Percentiles rank a stretch among this genome's conserved stretches.
Conservation (phyloP, 2,888 invertebrate genomes). For the Hemithea aestivaria region DNA sequence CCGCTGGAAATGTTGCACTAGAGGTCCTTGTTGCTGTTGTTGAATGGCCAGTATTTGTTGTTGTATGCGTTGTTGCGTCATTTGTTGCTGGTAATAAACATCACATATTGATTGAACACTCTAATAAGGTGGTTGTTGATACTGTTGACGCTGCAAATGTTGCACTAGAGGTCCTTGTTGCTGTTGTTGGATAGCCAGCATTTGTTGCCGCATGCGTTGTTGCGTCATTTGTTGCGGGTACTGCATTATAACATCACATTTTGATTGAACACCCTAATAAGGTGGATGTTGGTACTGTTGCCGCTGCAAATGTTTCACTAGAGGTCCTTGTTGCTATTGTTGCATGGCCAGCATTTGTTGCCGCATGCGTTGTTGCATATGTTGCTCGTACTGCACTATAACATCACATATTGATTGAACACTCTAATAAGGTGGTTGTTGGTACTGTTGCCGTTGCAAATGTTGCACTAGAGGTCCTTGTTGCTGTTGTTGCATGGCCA, state of each 20-base stretch:
- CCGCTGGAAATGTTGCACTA: not conserved
- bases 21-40: not conserved
- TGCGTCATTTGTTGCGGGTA: no score
- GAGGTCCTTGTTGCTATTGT: conserved; percentile 81
- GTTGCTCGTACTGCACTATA: conserved; percentile 83
- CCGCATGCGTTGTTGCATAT: no score
- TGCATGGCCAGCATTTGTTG: conserved; percentile 84
- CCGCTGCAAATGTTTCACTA: conserved; percentile 68
- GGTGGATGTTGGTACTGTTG: conserved; percentile 73
- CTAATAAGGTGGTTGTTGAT: not conserved
- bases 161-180: not conserved
- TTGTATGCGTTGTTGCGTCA: no score
- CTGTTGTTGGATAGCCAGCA: conserved; percentile 1
- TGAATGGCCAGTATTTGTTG: conserved; percentile 1
- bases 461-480: conserved; percentile 76
- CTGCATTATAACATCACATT: no score
- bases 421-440: no score
- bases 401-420: no score
- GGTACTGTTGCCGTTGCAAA: conserved; percentile 68
- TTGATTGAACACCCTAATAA: no score
- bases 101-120: no score
- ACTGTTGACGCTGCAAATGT: not conserved
- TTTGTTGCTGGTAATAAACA: no score
- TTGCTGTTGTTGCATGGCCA: conserved; percentile 84
- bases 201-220: no score